Conservation (phyloP, 2,113 vertebrate genomes). For the Ictalurus punctatus region DNA sequence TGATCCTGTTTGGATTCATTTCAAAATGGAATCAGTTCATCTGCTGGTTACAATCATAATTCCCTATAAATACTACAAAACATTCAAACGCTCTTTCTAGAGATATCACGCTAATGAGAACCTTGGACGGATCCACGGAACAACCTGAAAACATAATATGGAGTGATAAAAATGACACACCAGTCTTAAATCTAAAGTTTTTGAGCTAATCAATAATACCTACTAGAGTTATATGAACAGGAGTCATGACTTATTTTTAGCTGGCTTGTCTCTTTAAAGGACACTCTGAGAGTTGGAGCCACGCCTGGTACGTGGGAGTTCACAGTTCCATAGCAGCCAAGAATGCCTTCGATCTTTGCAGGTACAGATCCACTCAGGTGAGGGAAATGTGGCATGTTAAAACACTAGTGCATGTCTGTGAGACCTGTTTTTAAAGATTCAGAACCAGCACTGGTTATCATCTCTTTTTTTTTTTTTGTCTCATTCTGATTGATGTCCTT, state of each 20-base stretch:
- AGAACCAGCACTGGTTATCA: too few relatives aligned
- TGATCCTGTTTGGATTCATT: background rate
- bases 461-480: slow-evolving; percentile 24
- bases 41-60: background rate
- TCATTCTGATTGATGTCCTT: background rate
- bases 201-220: background rate
- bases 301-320: slow-evolving; percentile 17
- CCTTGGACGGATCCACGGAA: background rate
- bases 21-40: background rate
- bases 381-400: background rate
- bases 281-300: background rate
- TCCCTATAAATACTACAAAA: background rate
- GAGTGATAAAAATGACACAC: background rate
- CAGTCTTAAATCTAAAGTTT: background rate
- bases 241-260: background rate
- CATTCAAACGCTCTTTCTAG: background rate
- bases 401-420: background rate
- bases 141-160: background rate
- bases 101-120: background rate
- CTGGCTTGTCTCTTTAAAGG: background rate
- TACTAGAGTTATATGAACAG: background rate
- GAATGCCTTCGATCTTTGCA: background rate
- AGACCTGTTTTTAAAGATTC: background rate
- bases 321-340: slow-evolving; percentile 15
- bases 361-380: slow-evolving; percentile 22